A percentile compares a stretch with the other conserved stretches of the same genome.
Conservation (phyloP, 1,140 invertebrate species). For the Ephestia elutella region DNA sequence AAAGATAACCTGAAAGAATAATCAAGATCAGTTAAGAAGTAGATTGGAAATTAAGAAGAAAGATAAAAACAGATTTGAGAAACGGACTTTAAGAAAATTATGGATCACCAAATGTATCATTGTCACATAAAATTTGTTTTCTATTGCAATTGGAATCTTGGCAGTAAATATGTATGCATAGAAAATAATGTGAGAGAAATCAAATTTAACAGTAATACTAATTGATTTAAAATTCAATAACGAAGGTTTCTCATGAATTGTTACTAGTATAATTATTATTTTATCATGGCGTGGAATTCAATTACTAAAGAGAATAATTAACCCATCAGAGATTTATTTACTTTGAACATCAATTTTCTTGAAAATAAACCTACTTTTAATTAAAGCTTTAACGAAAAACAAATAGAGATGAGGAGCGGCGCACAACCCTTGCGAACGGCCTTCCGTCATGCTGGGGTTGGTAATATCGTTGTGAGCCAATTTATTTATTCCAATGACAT, state of each 20-base stretch:
- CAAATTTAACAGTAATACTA: too few relatives aligned
- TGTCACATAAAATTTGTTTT: too few relatives aligned
- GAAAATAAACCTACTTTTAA: conserved; percentile 70
- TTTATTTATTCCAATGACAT: conserved; percentile 13
- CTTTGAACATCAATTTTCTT: conserved; percentile 69
- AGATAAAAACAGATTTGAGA: too few relatives aligned
- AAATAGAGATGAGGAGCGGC: conserved; percentile 52
- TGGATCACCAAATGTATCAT: too few relatives aligned
- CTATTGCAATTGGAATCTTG: too few relatives aligned
- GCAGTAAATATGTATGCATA: too few relatives aligned
- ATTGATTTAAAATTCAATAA: neutral
- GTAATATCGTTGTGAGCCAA: conserved; percentile 14
- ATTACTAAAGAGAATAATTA: conserved; percentile 67
- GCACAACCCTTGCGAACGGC: conserved; percentile 45
- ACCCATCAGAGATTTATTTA: conserved; percentile 69
- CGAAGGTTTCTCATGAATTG: conserved; percentile 18
- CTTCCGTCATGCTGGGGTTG: conserved; percentile 22
- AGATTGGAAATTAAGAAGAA: too few relatives aligned
- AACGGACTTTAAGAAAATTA: too few relatives aligned
- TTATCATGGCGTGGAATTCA: conserved; percentile 58
- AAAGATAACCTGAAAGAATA: too few relatives aligned
- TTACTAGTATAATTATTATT: conserved; percentile 30
- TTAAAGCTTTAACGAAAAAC: conserved; percentile 69
- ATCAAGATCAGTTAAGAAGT: too few relatives aligned
- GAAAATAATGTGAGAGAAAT: too few relatives aligned